Evolutionary conservation across 37 sponge, comb jelly and placozoan genomes (phyloP).

Genomic region (Mnemiopsis leidyi): DNA sequence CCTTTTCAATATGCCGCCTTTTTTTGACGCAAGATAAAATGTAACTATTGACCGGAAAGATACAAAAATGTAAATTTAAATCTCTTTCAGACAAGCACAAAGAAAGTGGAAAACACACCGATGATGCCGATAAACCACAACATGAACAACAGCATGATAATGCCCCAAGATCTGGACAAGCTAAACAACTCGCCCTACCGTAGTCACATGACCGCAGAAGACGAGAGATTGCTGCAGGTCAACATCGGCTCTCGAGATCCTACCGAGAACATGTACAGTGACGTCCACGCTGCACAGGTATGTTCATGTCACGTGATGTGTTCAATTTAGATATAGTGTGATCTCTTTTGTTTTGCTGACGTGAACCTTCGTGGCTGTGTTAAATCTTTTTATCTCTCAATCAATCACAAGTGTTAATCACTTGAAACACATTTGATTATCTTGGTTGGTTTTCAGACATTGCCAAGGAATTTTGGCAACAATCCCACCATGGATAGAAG

Average conservation of each 20-base stretch:
- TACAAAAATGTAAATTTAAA: not conserved
- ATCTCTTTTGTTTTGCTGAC: not conserved
- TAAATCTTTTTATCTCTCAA: not conserved
- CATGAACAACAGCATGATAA: conserved; percentile 5
- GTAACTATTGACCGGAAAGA: no score
- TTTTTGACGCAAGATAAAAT: no score
- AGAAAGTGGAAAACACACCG: not conserved
- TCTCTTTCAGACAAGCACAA: not conserved
- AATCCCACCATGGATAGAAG: not conserved
- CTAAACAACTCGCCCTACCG: conserved; percentile 53
- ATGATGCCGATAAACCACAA: not conserved
- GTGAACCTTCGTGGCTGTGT: not conserved
- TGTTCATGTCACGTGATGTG: not conserved
- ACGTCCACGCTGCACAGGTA: conserved; percentile 39
- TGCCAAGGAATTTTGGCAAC: conserved; percentile 29
- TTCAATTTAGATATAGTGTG: no score
- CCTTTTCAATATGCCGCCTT: no score
- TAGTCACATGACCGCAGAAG: conserved; percentile 41
- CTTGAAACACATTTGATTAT: not conserved
- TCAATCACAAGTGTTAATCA: not conserved
- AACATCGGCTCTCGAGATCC: conserved; percentile 35
- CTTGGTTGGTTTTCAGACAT: conserved; percentile 7
- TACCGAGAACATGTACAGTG: conserved; percentile 59
- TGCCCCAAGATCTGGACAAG: conserved; percentile 60
- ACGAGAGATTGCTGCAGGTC: conserved; percentile 46